Evolutionary conservation across 1,140 invertebrate species (phyloP), one percentile per base, ranked within the genome.

Genomic region (Magallana gigas): DNA sequence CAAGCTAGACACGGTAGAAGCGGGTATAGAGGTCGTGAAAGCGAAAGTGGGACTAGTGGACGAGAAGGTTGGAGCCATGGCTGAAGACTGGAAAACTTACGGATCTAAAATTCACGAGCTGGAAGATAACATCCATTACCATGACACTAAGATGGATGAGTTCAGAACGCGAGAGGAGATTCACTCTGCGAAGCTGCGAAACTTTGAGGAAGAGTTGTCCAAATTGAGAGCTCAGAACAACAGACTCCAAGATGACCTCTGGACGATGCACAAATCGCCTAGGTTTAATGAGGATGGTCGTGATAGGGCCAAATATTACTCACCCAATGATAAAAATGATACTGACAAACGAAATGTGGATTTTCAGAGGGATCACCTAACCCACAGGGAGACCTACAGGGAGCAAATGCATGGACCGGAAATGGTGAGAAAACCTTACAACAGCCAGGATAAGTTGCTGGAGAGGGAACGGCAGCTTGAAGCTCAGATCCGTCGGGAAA

Each of bases 101-200:
- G 84, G 68, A 56, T 71, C 16, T 58, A 84, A 81, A 81, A 83
- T 88, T 56, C 59, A 88, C 7, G n/a, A 62, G 12, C 57, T 88
- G 81, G 87, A 88, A 62, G 23, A 60, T 29, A 80, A 86, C 57
- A 68, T 88, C 56, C 81, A 56, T n/a, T 80, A 60, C 11, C 87
- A 88, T 76, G 62, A 76, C 56, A 57, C 64, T n/a, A 60, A 85
- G 16, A 85, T 88, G 81, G 57, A 84, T 59, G 16, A 86, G 57
- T 71, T 88, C 56, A 71, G 59, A 71, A 48, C 81, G 4, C 57
- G 87, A 16, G 85, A 88, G 48, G 82, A 86, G 8, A 88, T 62
- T n/a, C 87, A 88, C 62, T 88, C 87, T 18, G 87, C 87, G 3
- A 86, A 86, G 64, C 62, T 88, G 16, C 59, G 82, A 14, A 83